Percentiles rank a stretch among this genome's conserved stretches.
These are phyloP conservation scores for Frankliniella fusca DNA, from an alignment of 2,888 invertebrate species.

Conservation along the genomic window DNA sequence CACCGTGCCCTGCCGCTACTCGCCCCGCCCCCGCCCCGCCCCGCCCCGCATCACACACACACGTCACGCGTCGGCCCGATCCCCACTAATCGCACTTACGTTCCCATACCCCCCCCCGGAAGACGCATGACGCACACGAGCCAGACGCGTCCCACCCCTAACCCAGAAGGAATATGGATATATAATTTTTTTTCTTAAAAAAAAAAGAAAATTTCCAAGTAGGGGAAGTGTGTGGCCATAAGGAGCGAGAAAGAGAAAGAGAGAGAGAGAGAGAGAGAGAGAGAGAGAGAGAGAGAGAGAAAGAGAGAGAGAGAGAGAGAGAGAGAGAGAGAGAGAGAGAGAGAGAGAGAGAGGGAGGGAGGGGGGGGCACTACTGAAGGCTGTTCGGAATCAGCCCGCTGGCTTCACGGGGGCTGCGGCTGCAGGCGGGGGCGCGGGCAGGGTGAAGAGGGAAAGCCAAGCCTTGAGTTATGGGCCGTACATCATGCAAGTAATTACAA, in stretches of 20 bases:
- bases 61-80: constrained; percentile 34
- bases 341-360: not conserved
- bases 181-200: not conserved
- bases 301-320: not conserved
- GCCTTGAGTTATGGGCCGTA: not conserved
- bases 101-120: constrained; percentile 33
- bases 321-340: not conserved
- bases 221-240: constrained; percentile 27
- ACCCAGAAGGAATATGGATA: constrained; percentile 30
- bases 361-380: too few relatives aligned
- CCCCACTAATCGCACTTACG: constrained; percentile 33
- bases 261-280: not conserved
- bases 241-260: not conserved
- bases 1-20: constrained; percentile 33
- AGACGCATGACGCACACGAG: constrained; percentile 39
- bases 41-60: constrained; percentile 34
- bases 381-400: too few relatives aligned
- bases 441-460: constrained; percentile 43
- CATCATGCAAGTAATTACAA: constrained; percentile 20
- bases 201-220: too few relatives aligned
- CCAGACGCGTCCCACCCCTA: constrained; percentile 48
- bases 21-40: constrained; percentile 34
- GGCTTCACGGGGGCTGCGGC: too few relatives aligned
- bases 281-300: not conserved
- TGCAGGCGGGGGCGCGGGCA: constrained; percentile 41